phyloP scores from a whole-genome alignment of 2,113 vertebrate genomes.

The Herpailurus yagouaroundi region DNA sequence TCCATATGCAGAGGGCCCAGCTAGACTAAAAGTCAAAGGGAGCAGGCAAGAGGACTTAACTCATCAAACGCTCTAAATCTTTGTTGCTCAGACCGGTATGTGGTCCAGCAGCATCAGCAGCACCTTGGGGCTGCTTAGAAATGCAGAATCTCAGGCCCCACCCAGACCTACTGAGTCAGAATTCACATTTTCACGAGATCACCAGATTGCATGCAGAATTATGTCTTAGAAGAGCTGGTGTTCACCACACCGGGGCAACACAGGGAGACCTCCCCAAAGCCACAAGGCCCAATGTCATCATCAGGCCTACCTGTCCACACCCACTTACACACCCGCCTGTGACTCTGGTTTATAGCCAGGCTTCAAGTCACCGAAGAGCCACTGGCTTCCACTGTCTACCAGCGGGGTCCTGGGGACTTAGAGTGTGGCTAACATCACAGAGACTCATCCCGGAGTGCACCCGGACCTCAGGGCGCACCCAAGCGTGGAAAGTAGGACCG shows the following conservation, averaged over 20 bases:
- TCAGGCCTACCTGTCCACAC: not conserved
- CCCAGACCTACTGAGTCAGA: not conserved
- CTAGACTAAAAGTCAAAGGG: not conserved
- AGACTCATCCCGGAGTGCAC: not conserved
- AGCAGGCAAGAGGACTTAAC: not conserved
- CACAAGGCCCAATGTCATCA: not conserved
- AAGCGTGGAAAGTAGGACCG: not conserved
- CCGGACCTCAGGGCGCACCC: not conserved
- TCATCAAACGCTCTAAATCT: not conserved
- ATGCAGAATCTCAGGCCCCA: not conserved
- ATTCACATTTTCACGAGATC: not conserved
- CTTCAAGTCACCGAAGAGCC: not conserved
- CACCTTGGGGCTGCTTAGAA: not conserved
- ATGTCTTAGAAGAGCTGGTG: not conserved
- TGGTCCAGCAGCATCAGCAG: not conserved
- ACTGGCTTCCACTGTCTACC: not conserved
- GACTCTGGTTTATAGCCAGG: not conserved
- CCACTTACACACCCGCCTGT: accelerated
- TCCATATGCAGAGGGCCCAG: not conserved
- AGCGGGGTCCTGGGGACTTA: not conserved
- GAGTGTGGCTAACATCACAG: not conserved
- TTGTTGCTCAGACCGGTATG: accelerated
- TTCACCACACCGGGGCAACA: not conserved
- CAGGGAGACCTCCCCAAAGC: not conserved
- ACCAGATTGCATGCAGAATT: not conserved